Evolutionary conservation across 2,113 vertebrate species (phyloP), one percentile per base, ranked within the genome.

Genomic region (Forbesichthys papilliferus): DNA sequence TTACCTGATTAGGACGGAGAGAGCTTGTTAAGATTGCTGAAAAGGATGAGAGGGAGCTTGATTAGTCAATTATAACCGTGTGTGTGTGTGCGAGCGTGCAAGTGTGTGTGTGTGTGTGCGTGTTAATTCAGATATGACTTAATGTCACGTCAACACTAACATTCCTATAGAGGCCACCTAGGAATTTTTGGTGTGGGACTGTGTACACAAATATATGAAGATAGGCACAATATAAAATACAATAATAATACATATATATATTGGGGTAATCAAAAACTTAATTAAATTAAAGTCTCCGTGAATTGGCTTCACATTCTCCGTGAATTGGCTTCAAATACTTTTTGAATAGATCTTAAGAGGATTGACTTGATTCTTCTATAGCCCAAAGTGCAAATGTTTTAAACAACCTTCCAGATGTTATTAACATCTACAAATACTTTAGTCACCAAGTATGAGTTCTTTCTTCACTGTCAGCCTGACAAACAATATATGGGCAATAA

Each of bases 1-100:
- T 89, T 77, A 82, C 78, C 77, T 84, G 78, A 89, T 83, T 83
- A 82, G 61, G 1, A 7, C 69, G 49, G 74, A 69, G 74, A 74
- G 75, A 64, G 71, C 72, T 83, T 11, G 71, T 77, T 68, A 66
- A 83, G 79, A 74, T 82, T 58, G 79, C 66, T 73, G 6, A 81
- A 77, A 69, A 74, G 74, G 85, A 78, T 33, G 51, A 74, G 73
- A 74, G 75, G 66, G 71, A 76, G 71, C 78, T 84, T 86, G 80
- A 87, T 87, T 68, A 68, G 58, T 77, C 83, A 52, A 86, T 85
- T 80, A 73, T 51, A 74, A 74, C 58, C 58, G 52, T 66, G 77
- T 74, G 72, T 70, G 56, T 42, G 36, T 42, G 5, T 42, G 27
- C 2, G 27, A 27, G 27, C 27, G 27, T 3, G 20, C 20, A 27